Conservation (phyloP, 2,113 vertebrate genomes). For the Sclerurus mexicanus region DNA sequence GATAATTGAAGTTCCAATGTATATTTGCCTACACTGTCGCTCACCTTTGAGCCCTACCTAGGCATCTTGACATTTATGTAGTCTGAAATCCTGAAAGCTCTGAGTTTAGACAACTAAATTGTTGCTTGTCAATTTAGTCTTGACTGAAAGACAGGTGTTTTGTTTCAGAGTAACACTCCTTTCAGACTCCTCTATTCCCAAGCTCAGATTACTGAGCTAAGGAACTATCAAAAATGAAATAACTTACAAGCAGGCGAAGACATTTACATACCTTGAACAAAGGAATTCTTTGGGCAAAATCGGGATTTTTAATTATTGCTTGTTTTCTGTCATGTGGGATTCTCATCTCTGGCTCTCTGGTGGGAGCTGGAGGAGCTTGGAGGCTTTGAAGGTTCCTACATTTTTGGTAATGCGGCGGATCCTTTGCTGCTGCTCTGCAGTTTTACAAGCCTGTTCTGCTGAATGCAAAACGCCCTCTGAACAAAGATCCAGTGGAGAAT, state of each 20-base stretch:
- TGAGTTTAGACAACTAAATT: constrained; percentile 84
- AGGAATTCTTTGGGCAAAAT: constrained; percentile 37
- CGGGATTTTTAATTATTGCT: constrained; percentile 44
- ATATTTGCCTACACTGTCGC: constrained; percentile 70
- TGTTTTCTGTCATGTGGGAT: constrained; percentile 32
- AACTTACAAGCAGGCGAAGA: background rate
- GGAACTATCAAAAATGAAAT: constrained; percentile 27
- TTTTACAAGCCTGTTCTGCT: background rate
- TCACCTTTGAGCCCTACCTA: constrained; percentile 78
- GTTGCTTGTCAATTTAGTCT: constrained; percentile 79
- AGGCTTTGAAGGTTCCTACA: background rate
- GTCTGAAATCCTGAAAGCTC: constrained; percentile 78
- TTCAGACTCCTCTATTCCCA: constrained; percentile 68
- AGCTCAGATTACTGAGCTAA: constrained; percentile 48
- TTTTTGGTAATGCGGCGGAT: background rate
- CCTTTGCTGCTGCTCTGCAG: background rate
- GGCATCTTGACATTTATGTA: constrained; percentile 78
- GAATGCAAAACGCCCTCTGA: background rate
- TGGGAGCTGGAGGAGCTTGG: background rate
- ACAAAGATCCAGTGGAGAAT: background rate
- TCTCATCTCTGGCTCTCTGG: constrained; percentile 1
- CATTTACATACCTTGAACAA: constrained; percentile 41
- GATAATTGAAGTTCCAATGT: constrained; percentile 61
- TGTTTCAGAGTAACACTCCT: constrained; percentile 74
- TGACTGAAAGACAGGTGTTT: constrained; percentile 80